Base-by-base conservation (phyloP, 2,113 vertebrate species). In the Phrynosoma blainvillii region DNA sequence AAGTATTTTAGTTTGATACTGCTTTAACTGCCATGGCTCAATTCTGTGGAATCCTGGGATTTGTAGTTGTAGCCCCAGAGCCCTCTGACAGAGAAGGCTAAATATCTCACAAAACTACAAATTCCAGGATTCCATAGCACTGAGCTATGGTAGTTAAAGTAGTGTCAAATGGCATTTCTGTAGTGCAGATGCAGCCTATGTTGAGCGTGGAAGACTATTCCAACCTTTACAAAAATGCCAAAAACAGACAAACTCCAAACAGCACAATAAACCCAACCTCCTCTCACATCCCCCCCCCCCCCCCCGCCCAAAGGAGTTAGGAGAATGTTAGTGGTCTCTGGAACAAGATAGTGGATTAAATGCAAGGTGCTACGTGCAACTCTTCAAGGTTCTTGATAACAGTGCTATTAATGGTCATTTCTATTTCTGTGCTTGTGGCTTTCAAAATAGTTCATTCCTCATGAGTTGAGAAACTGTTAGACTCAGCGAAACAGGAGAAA, bases 391-490 rank as follows among this genome's bases (percentile, higher is more conserved):
- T 23, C 71, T 70, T 23, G 71, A 75, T 68, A 62, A 42, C 32
- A 56, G 56, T 70, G 54, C 42, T 42, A 81, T 70, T 76, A 86
- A 86, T 86, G 59, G 71, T 86, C 84, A 86, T 68, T 82, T 86
- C 32, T 42, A 5, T 84, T 86, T 90, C 91, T 87, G 84, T 91
- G 87, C 14, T 89, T 79, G 90, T 90, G 77, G 54, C 66, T 89
- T 94, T 70, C 84, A 78, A 92, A 94, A 93, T 92, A 77, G 1
- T 71, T 86, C 80, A 66, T 79, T 93, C 89, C 89, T 93, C 82
- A 91, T 88, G 88, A 89, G 93, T 91, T 80, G 0, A 91, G 86
- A 88, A 89, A 75, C 87, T 92, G 79, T 89, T 87, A 92, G 81
- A 74, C 79, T 87, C 91, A 74, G 88, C 52, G 27, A 59, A 66